phyloP scores from a whole-genome alignment of 2,113 vertebrate species.

The Tupaia tana region DNA sequence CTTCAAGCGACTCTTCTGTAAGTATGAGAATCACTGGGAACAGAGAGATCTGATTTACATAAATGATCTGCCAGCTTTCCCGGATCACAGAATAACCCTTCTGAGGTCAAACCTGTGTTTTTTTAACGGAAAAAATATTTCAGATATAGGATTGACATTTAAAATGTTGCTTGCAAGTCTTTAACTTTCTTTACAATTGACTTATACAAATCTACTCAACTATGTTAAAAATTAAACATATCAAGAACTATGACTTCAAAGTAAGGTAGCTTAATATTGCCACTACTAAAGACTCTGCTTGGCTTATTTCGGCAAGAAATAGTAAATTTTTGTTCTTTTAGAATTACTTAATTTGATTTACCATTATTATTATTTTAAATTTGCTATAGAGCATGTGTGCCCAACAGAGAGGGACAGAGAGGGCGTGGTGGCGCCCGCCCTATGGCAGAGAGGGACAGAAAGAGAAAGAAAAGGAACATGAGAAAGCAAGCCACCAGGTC shows the following conservation, averaged over 20 bases:
- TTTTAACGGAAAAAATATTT: constrained; percentile 14
- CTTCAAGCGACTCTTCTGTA: neutral
- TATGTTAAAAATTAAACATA: neutral
- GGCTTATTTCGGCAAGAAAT: constrained; percentile 35
- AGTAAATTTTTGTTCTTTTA: neutral
- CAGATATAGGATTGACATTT: constrained; percentile 4
- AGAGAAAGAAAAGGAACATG: too few species aligned
- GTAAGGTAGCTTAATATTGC: neutral
- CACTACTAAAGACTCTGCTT: neutral
- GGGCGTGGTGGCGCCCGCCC: too few species aligned
- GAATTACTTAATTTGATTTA: too few species aligned
- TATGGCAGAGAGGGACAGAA: too few species aligned
- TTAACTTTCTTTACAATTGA: neutral
- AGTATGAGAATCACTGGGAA: neutral
- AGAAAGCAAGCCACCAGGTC: too few species aligned
- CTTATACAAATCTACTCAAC: neutral
- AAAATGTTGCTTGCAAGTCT: neutral
- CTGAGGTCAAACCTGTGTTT: neutral
- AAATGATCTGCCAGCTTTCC: neutral
- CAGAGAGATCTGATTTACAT: neutral
- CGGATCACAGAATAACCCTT: neutral
- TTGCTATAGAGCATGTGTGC: too few species aligned
- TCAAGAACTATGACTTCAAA: neutral
- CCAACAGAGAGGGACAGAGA: too few species aligned
- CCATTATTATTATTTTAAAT: too few species aligned